Conservation (phyloP, 2,888 invertebrate genomes). For the Opisthograptis luteolata region DNA sequence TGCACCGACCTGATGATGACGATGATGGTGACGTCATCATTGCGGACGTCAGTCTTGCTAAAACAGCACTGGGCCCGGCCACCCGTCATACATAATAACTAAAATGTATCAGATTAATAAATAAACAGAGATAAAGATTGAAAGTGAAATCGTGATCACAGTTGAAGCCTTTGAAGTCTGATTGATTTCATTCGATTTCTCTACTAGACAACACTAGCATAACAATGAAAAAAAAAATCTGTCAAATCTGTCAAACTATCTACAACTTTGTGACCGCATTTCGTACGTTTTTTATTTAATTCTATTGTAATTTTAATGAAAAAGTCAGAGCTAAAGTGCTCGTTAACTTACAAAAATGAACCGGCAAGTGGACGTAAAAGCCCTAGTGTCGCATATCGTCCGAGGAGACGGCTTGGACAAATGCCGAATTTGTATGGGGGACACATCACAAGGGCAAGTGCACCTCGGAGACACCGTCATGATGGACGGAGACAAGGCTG, state of each 20-base stretch:
- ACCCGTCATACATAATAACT: no score
- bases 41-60: no score
- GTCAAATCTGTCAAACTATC: background rate
- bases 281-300: background rate
- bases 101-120: no score
- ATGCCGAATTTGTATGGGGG: constrained; percentile 79
- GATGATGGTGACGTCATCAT: no score
- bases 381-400: constrained; percentile 75
- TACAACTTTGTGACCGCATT: background rate
- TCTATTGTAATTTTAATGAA: background rate
- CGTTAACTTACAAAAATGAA: constrained; percentile 53
- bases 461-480: constrained; percentile 75
- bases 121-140: no score
- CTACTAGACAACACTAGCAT: no score
- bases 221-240: no score
- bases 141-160: no score
- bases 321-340: background rate
- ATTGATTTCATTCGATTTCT: no score
- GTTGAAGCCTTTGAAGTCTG: no score
- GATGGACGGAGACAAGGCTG: constrained; percentile 72
- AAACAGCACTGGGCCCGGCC: no score
- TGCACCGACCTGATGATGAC: no score
- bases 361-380: constrained; percentile 72
- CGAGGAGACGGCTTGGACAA: constrained; percentile 72
- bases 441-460: constrained; percentile 75